Percentiles rank a stretch among this genome's conserved stretches.
Evolutionary conservation across 2,113 vertebrate species (phyloP).

Genomic region (Hippocampus barbouri): DNA sequence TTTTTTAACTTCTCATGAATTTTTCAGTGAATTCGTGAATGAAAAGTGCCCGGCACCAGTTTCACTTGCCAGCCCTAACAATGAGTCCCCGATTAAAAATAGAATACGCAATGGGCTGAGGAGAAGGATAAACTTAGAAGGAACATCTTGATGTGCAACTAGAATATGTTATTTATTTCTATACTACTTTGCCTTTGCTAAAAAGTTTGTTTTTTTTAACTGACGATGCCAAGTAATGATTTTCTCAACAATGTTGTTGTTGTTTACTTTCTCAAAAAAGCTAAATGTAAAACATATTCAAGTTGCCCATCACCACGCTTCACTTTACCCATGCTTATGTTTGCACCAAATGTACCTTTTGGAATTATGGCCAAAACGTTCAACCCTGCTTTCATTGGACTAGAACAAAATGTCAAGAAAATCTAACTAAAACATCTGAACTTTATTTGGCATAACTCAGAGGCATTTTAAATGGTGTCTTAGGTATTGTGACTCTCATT

Average conservation of each 20-base stretch:
- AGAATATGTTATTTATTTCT: background rate
- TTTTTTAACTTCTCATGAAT: conserved; percentile 64
- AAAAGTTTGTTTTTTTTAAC: background rate
- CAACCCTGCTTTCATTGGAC: background rate
- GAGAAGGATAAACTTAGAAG: conserved; percentile 31
- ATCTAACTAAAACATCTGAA: background rate
- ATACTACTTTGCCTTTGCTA: no score
- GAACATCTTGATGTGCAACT: conserved; percentile 26
- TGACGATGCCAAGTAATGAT: background rate
- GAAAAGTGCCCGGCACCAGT: conserved; percentile 56
- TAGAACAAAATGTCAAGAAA: background rate
- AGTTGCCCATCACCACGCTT: no score
- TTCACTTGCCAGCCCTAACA: conserved; percentile 46
- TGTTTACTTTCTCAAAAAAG: background rate
- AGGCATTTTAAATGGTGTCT: background rate
- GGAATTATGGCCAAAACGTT: background rate
- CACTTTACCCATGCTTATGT: background rate
- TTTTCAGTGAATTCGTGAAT: conserved; percentile 68
- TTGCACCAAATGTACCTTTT: background rate
- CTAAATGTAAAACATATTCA: no score
- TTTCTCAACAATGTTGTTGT: background rate
- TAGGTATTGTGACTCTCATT: background rate
- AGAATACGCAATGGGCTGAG: conserved; percentile 43
- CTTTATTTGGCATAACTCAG: background rate
- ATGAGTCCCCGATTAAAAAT: conserved; percentile 66